Evolutionary conservation across 2,113 vertebrate genomes (phyloP).

Genomic region (Delphinapterus leucas): DNA sequence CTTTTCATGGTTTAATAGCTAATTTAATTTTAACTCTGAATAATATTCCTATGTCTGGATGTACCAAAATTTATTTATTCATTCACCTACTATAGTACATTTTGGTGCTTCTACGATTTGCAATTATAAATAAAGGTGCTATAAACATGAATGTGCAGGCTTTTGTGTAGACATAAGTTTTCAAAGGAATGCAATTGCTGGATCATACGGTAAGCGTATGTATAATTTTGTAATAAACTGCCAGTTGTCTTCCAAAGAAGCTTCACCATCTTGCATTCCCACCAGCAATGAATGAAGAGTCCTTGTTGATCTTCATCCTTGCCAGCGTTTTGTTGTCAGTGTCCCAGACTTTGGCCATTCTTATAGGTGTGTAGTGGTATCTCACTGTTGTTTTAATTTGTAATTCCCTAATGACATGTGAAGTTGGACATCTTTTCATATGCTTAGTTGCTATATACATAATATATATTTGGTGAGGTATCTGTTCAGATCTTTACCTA

Average conservation of each 20-base stretch:
- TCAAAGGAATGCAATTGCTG: not conserved
- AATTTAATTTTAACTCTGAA: not conserved
- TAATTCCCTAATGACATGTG: not conserved
- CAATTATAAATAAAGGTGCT: not conserved
- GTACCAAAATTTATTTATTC: not conserved
- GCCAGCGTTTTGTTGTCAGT: not conserved
- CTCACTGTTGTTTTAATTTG: not conserved
- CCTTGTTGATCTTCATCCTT: not conserved
- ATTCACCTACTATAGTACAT: not conserved
- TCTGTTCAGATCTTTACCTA: not conserved
- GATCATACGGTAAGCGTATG: not conserved
- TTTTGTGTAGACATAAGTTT: not conserved
- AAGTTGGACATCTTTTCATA: not conserved
- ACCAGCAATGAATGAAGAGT: not conserved
- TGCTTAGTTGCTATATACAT: not conserved
- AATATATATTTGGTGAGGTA: not conserved
- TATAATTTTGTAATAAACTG: not conserved
- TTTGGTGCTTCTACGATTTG: not conserved
- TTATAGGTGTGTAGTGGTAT: not conserved
- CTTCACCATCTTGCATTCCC: not conserved
- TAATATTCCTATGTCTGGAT: not conserved
- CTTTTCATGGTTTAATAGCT: not conserved
- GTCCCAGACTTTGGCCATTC: not conserved
- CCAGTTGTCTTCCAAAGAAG: not conserved
- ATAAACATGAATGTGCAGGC: not conserved